A percentile compares a stretch with the other conserved stretches of the same genome.
phyloP scores from a whole-genome alignment of 1,140 invertebrate species.

The Holcopasites calliopsidis region DNA sequence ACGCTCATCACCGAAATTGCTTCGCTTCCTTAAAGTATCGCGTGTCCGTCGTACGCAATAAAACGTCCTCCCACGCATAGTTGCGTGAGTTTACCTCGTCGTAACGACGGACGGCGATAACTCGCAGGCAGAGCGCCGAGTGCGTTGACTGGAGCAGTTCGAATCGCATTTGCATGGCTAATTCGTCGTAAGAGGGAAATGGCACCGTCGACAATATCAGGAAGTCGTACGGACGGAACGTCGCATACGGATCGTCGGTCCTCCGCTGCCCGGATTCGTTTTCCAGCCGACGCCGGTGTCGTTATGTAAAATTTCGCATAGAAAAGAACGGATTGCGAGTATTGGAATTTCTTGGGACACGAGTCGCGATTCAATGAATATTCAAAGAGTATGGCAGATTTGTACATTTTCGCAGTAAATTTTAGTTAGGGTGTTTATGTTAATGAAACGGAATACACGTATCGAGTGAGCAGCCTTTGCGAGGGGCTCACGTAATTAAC shows the following conservation, averaged over 20 bases:
- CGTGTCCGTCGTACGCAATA: background rate
- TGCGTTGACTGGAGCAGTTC: slow-evolving; percentile 55
- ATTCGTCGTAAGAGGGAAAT: slow-evolving; percentile 63
- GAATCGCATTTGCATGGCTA: slow-evolving; percentile 60
- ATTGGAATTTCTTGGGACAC: too few relatives aligned
- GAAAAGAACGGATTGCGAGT: too few relatives aligned
- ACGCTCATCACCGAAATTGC: background rate
- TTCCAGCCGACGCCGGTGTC: background rate
- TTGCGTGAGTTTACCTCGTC: slow-evolving; percentile 44
- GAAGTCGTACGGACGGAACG: slow-evolving; percentile 43
- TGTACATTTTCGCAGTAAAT: too few relatives aligned
- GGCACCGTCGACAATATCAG: slow-evolving; percentile 54
- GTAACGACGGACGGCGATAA: slow-evolving; percentile 14
- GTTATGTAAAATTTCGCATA: background rate
- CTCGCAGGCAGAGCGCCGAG: slow-evolving; percentile 33
- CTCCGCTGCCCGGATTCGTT: slow-evolving; percentile 3
- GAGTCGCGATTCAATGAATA: too few relatives aligned
- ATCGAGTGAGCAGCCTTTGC: background rate
- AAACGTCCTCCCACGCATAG: slow-evolving; percentile 44
- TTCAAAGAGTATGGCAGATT: too few relatives aligned
- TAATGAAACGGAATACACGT: background rate
- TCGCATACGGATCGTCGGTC: slow-evolving; percentile 28
- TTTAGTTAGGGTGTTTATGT: too few relatives aligned
- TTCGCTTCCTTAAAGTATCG: background rate
- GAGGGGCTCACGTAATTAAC: background rate